Base-by-base conservation (phyloP, 2,113 vertebrate species). In the Falcunculus frontatus region DNA sequence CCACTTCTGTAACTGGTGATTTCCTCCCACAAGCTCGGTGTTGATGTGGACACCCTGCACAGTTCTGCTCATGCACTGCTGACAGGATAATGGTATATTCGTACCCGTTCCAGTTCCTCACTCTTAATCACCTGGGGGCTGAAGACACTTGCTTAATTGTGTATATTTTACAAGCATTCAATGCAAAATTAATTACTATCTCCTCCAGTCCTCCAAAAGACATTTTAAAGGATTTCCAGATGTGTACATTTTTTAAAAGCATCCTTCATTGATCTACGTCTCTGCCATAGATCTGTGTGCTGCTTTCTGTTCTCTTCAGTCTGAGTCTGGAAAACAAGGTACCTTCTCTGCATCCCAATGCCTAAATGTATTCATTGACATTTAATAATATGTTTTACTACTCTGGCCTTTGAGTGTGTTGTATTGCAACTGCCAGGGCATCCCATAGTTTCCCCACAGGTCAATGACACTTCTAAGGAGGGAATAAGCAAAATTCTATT, bases 331-430 rank as follows among this genome's bases (percentile, higher is more conserved):
- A 91, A 94, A 97, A 86, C 37, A 74, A 79, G 60, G 74, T 50
- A 91, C 69, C 70, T 74, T 18, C 74, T 63, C 87, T 93, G 93
- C 97, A 97, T 62, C 39, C 59, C 50, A 96, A 93, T 60, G 23
- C 78, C 85, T 90, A 96, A 89, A 97, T 94, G 81, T 69, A 95
- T 93, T 92, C 94, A 32, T 1, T 97, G 97, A 97, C 97, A 98
- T 97, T 98, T 98, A 87, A 19, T 57, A 96, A 93, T 62, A 84
- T 37, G 50, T 77, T 97, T 97, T 94, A 94, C 75, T 82, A 57
- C 87, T 86, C 70, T 97, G 95, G 96, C 97, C 96, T 98, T 98
- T 97, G 85, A 90, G 47, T 13, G 29, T 15, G 27, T 42, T 69
- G 80, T 74, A 91, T 60, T 57, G 87, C 69, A 95, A 78, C 55